Conservation (phyloP, 2,113 vertebrate genomes). For the Callocephalon fimbriatum region DNA sequence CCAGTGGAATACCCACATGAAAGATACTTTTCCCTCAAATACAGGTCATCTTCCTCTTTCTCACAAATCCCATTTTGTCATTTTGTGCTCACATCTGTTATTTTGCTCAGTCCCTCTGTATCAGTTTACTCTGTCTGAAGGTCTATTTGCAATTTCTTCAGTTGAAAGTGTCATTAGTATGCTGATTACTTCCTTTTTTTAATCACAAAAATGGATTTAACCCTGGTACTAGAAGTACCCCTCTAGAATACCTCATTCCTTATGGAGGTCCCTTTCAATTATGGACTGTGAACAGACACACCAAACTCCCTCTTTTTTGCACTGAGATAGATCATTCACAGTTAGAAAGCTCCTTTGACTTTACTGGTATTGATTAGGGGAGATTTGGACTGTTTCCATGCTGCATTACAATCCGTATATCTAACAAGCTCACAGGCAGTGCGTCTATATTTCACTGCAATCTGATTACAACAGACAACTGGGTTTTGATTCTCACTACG, state of each 20-base stretch:
- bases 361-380: not conserved
- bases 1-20: accelerated
- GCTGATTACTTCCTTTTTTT: not conserved
- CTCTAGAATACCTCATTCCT: not conserved
- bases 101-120: not conserved
- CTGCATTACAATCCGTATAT: not conserved
- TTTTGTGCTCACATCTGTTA: not conserved
- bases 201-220: slow-evolving; percentile 24
- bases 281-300: not conserved
- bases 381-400: not conserved
- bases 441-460: not conserved
- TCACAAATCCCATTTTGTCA: not conserved
- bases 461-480: slow-evolving; percentile 30
- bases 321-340: not conserved
- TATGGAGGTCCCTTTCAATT: not conserved
- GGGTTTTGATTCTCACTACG: slow-evolving; percentile 24
- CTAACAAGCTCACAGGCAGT: not conserved
- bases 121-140: not conserved
- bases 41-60: not conserved
- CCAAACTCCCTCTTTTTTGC: not conserved
- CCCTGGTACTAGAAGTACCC: not conserved
- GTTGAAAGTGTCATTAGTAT: not conserved
- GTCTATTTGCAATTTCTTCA: not conserved
- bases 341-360: slow-evolving; percentile 3
- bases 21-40: not conserved